Evolutionary conservation across 2,113 vertebrate genomes (phyloP).

Genomic region (Apodemus speciosus): DNA sequence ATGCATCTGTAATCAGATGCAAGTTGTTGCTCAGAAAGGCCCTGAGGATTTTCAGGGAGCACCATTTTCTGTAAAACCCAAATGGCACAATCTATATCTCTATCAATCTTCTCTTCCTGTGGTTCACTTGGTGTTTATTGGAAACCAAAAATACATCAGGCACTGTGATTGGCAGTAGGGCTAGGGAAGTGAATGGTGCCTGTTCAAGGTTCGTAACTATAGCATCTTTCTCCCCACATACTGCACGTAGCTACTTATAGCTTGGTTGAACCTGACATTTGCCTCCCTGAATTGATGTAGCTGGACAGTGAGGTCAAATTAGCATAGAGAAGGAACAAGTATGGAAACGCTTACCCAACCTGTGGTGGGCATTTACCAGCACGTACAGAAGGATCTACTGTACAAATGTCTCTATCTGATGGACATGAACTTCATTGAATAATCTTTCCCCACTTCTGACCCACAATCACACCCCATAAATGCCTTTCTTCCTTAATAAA

Average conservation of each 20-base stretch:
- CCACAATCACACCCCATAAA: neutral
- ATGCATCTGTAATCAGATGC: slow-evolving; percentile 50
- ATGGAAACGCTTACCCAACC: neutral
- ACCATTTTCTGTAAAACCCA: slow-evolving; percentile 45
- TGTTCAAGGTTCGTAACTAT: neutral
- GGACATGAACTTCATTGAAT: neutral
- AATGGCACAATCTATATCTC: slow-evolving; percentile 1
- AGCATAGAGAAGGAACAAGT: neutral
- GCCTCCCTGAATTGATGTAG: neutral
- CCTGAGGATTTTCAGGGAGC: neutral
- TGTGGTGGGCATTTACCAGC: neutral
- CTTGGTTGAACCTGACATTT: neutral
- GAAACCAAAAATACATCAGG: neutral
- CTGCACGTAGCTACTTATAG: neutral
- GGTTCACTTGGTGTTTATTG: neutral
- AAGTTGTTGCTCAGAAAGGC: slow-evolving; percentile 52
- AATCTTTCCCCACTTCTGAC: neutral
- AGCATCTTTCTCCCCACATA: neutral
- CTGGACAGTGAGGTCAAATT: neutral
- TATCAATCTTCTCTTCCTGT: slow-evolving; percentile 3
- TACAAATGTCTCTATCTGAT: neutral
- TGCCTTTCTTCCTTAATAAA: neutral
- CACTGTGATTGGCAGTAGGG: neutral
- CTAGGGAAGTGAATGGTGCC: neutral
- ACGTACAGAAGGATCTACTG: neutral